Conservation (phyloP, 1,140 invertebrate species). For the Apis florea region DNA sequence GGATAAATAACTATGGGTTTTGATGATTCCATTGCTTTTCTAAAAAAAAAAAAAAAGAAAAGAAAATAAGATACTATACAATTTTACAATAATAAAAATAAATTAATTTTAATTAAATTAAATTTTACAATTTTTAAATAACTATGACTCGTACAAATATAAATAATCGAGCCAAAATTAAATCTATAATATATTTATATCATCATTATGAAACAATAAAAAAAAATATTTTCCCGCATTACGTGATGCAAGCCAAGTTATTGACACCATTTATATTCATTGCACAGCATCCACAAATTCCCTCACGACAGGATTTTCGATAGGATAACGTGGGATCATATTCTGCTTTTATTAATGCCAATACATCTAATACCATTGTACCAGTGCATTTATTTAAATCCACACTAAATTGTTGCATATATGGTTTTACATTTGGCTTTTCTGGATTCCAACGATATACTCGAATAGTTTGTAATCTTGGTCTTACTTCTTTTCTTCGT, state of each 20-base stretch:
- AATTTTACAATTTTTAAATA: background rate
- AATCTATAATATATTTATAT: background rate
- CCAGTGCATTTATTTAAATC: constrained; percentile 86
- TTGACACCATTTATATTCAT: constrained; percentile 95
- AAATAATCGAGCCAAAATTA: background rate
- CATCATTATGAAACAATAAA: constrained; percentile 18
- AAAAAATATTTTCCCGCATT: constrained; percentile 44
- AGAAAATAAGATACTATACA: background rate
- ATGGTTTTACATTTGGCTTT: constrained; percentile 86
- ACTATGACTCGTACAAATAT: background rate
- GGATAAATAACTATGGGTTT: constrained; percentile 90
- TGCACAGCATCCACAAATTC: constrained; percentile 94
- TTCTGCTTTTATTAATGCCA: constrained; percentile 94
- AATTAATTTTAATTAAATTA: background rate
- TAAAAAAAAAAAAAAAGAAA: constrained; percentile 25
- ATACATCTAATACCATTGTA: constrained; percentile 92
- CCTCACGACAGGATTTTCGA: constrained; percentile 91
- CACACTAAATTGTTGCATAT: constrained; percentile 87
- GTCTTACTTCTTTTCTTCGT: background rate
- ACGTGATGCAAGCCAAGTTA: constrained; percentile 92
- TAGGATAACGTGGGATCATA: constrained; percentile 92
- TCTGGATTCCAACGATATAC: constrained; percentile 98
- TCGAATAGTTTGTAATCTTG: constrained; percentile 88
- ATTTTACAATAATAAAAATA: background rate
- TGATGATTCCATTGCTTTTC: constrained; percentile 68